Conservation (phyloP, 2,797 vertebrate species). For the Sphaeramia orbicularis region DNA sequence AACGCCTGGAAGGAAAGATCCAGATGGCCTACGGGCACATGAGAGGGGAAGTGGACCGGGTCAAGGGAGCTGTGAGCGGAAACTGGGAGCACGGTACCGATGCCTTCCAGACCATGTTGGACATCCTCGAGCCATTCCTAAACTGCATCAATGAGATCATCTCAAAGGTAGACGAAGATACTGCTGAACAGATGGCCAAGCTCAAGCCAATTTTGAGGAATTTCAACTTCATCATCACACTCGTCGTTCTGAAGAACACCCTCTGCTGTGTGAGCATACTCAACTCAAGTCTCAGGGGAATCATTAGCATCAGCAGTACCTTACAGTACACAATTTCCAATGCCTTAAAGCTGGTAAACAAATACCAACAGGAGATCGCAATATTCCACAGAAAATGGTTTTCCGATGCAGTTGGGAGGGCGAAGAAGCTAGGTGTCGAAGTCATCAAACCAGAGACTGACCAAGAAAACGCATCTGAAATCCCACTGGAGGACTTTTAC, state of each 20-base stretch:
- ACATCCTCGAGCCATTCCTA: conserved; percentile 93
- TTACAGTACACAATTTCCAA: conserved; percentile 95
- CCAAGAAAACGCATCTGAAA: conserved; percentile 79
- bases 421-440: conserved; percentile 91
- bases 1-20: conserved; percentile 90
- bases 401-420: conserved; percentile 92
- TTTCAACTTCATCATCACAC: conserved; percentile 95
- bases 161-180: conserved; percentile 87
- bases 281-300: conserved; percentile 96
- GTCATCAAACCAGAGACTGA: conserved; percentile 88
- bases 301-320: conserved; percentile 93
- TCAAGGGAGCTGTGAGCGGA: conserved; percentile 88
- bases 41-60: conserved; percentile 88
- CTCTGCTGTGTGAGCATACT: conserved; percentile 97
- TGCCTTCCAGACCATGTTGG: conserved; percentile 93
- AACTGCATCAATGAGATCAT: conserved; percentile 91
- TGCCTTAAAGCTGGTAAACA: conserved; percentile 95
- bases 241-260: conserved; percentile 94
- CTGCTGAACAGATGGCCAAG: conserved; percentile 87
- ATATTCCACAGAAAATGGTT: conserved; percentile 98
- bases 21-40: conserved; percentile 88
- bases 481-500: conserved; percentile 92
- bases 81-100: conserved; percentile 94
- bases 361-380: conserved; percentile 96
- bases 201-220: conserved; percentile 91